Conservation (phyloP, 2,797 vertebrate species). For the Dendrocincla tyrannina region DNA sequence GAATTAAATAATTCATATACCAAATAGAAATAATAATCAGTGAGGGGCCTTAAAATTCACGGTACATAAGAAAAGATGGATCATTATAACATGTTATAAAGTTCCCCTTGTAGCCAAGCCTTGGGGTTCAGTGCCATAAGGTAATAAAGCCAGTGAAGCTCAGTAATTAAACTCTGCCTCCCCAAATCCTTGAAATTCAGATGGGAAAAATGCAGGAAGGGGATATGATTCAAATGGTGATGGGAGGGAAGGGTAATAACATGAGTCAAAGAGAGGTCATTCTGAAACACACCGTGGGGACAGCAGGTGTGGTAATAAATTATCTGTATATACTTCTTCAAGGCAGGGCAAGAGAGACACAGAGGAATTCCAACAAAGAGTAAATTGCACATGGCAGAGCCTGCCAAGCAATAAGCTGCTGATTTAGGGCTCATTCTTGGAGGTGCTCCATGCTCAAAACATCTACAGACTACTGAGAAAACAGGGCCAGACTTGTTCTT, state of each 20-base stretch:
- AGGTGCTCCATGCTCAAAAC: neutral
- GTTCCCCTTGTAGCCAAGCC: neutral
- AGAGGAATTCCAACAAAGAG: neutral
- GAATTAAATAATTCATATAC: neutral
- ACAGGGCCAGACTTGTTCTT: neutral
- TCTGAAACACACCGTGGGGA: slow-evolving; percentile 28
- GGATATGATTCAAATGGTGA: neutral
- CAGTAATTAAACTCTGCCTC: slow-evolving; percentile 9
- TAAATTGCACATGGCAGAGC: neutral
- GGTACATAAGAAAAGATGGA: neutral
- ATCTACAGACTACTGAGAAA: neutral
- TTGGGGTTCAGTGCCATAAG: neutral
- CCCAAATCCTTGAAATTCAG: neutral
- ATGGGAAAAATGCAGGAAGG: neutral
- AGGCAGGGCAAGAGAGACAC: neutral
- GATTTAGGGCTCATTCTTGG: slow-evolving; percentile 17
- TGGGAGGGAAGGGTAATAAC: slow-evolving; percentile 8
- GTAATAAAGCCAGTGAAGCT: slow-evolving; percentile 2
- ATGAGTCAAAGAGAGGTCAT: slow-evolving; percentile 2
- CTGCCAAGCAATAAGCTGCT: neutral
- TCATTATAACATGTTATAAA: neutral
- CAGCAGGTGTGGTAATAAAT: slow-evolving; percentile 37
- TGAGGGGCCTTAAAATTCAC: neutral
- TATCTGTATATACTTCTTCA: neutral
- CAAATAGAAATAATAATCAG: neutral